A percentile compares a stretch with the other conserved stretches of the same genome.
Conservation (phyloP, 2,113 vertebrate species). For the Jaculus jaculus region DNA sequence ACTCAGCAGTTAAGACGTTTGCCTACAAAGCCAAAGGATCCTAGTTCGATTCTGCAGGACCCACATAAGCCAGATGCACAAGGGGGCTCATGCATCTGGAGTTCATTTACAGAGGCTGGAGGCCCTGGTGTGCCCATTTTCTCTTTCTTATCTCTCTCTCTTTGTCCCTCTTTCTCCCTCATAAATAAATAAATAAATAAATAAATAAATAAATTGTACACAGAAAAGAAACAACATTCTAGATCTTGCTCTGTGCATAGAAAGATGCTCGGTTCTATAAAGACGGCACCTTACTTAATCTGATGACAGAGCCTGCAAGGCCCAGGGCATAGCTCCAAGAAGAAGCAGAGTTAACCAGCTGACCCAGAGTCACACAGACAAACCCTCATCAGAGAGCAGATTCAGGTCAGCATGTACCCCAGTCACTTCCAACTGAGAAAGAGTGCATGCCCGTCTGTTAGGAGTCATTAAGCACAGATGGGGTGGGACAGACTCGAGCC, state of each 20-base stretch:
- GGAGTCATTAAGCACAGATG: not conserved
- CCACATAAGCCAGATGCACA: too few relatives aligned
- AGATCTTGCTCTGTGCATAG: not conserved
- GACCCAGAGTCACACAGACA: not conserved
- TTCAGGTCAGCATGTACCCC: not conserved
- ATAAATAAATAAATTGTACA: too few relatives aligned
- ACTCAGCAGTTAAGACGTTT: too few relatives aligned
- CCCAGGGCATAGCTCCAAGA: accelerated
- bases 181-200: too few relatives aligned
- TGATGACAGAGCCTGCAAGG: not conserved
- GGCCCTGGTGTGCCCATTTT: too few relatives aligned
- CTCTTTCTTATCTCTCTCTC: too few relatives aligned
- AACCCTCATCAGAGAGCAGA: accelerated
- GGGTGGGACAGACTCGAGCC: accelerated
- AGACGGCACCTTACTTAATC: not conserved
- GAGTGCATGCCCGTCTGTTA: accelerated
- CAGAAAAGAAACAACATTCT: not conserved
- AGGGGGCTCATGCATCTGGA: too few relatives aligned
- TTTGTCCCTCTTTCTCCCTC: too few relatives aligned
- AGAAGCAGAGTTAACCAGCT: not conserved
- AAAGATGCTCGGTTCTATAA: too few relatives aligned
- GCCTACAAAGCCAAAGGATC: too few relatives aligned
- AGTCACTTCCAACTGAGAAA: not conserved
- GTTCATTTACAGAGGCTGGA: too few relatives aligned
- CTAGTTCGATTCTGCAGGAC: too few relatives aligned